phyloP scores from a whole-genome alignment of 2,888 invertebrate genomes.

The Cheilosia soror region DNA sequence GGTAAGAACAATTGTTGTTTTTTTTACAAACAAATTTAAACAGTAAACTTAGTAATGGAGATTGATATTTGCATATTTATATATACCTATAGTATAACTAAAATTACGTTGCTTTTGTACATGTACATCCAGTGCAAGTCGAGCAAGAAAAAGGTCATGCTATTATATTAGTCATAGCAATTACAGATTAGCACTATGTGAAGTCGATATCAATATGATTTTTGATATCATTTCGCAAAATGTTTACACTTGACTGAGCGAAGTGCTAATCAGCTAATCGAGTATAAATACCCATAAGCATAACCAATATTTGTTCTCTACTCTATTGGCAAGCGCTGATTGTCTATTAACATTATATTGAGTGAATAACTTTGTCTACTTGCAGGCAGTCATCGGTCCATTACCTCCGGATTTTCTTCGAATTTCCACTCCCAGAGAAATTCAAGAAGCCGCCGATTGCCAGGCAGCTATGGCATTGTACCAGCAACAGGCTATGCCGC shows the following conservation, averaged over 20 bases:
- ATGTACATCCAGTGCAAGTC: too few relatives aligned
- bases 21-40: conserved; percentile 9
- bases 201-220: conserved; percentile 17
- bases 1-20: conserved; percentile 59
- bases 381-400: conserved; percentile 78
- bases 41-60: conserved; percentile 35
- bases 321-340: neutral
- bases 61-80: neutral
- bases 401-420: conserved; percentile 80
- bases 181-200: conserved; percentile 24
- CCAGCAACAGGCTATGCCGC: conserved; percentile 78
- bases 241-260: conserved; percentile 30
- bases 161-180: conserved; percentile 37
- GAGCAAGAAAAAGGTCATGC: conserved; percentile 8
- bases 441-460: conserved; percentile 79
- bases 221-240: conserved; percentile 31
- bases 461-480: conserved; percentile 80
- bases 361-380: conserved; percentile 30
- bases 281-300: neutral
- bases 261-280: conserved; percentile 38
- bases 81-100: conserved; percentile 1
- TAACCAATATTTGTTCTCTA: neutral
- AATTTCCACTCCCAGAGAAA: conserved; percentile 77
- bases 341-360: neutral
- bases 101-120: neutral